Conservation (phyloP, 2,113 vertebrate genomes). For the Neodontobutis hainanensis region DNA sequence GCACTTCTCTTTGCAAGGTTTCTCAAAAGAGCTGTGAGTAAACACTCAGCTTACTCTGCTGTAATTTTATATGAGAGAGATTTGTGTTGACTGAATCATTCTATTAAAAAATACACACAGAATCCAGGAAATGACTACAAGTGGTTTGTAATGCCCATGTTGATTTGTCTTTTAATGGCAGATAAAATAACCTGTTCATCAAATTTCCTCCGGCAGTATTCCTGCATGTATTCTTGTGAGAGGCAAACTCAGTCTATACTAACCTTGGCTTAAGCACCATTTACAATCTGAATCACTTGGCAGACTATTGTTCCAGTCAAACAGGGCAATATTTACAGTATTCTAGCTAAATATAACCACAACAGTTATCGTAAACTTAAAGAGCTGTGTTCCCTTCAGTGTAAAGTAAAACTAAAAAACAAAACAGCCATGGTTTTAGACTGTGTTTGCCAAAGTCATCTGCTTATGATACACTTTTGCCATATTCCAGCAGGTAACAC, state of each 20-base stretch:
- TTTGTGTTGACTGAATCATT: constrained; percentile 17
- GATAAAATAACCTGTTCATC: too few species aligned
- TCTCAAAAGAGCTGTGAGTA: constrained; percentile 41
- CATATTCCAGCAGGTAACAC: background rate
- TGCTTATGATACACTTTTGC: background rate
- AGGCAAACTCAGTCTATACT: constrained; percentile 4
- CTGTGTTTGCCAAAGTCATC: too few species aligned
- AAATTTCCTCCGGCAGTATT: background rate
- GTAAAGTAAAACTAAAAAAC: too few species aligned
- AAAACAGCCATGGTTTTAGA: too few species aligned
- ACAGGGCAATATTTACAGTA: constrained; percentile 23
- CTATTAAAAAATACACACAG: background rate
- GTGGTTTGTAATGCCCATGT: too few species aligned
- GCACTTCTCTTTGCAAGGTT: constrained; percentile 45
- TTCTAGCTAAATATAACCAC: too few species aligned
- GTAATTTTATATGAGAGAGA: constrained; percentile 23
- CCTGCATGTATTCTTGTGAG: constrained; percentile 12
- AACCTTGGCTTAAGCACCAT: constrained; percentile 39
- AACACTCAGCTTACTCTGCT: constrained; percentile 35
- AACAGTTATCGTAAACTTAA: too few species aligned
- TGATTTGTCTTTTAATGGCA: too few species aligned
- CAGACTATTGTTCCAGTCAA: constrained; percentile 49
- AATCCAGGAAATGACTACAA: too few species aligned
- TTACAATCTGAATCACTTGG: constrained; percentile 28
- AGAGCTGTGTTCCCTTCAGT: too few species aligned